Evolutionary conservation across 2,888 invertebrate genomes (phyloP).

Genomic region (Tanytarsus gracilentus): DNA sequence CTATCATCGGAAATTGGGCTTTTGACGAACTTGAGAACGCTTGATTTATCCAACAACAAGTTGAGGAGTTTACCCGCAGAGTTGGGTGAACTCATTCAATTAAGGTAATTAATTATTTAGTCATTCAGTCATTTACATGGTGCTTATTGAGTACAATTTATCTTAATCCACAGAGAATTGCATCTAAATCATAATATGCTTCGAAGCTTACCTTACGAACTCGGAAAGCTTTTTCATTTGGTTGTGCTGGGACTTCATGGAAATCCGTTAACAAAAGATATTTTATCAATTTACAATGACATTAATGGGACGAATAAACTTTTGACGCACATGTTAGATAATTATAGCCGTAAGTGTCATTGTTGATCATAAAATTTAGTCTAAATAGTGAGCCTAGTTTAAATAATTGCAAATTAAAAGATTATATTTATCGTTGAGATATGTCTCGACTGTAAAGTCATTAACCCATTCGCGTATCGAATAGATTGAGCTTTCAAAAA

Average conservation of each 20-base stretch:
- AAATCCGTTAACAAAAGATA: constrained; percentile 89
- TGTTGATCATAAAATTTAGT: background rate
- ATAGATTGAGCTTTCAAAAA: no score
- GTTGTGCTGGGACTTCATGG: constrained; percentile 86
- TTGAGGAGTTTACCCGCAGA: constrained; percentile 89
- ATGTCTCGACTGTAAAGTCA: no score
- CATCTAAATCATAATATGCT: constrained; percentile 90
- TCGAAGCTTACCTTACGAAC: constrained; percentile 87
- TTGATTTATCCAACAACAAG: constrained; percentile 93
- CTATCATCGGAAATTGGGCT: constrained; percentile 85
- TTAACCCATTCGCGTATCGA: no score
- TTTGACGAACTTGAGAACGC: constrained; percentile 70
- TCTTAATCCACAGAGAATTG: constrained; percentile 65
- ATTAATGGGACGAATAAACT: constrained; percentile 90
- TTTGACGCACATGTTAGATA: constrained; percentile 89
- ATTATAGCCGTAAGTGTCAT: constrained; percentile 71
- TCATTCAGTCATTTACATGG: background rate
- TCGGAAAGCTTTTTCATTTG: constrained; percentile 95
- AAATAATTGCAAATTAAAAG: background rate
- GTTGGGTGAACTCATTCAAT: constrained; percentile 90
- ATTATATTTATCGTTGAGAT: no score
- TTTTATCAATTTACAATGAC: constrained; percentile 84
- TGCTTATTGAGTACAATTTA: background rate
- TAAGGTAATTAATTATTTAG: constrained; percentile 53
- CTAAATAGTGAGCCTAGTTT: background rate